Percentiles rank a stretch among this genome's conserved stretches.
These are phyloP conservation scores for Drosophila chauvacae DNA, from an alignment of 1,140 invertebrate genomes.

Conservation along the genomic window DNA sequence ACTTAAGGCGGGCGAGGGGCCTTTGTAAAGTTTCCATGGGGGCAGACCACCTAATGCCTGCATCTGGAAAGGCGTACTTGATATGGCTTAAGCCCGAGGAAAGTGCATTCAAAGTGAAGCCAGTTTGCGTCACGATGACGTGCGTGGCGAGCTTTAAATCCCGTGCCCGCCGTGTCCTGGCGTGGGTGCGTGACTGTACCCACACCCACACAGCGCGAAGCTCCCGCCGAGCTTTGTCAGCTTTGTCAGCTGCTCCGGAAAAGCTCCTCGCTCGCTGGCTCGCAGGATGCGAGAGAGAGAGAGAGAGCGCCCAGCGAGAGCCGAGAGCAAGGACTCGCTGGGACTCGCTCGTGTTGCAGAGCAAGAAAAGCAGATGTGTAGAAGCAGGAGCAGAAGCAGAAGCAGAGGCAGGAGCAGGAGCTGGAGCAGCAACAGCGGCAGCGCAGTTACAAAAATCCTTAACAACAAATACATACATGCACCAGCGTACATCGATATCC, in stretches of 20 bases:
- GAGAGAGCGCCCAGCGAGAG: neutral
- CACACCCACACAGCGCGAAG: neutral
- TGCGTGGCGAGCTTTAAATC: constrained; percentile 13
- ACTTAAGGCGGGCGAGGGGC: constrained; percentile 1
- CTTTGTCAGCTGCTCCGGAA: constrained; percentile 24
- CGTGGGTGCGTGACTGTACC: constrained; percentile 19
- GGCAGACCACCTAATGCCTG: constrained; percentile 5
- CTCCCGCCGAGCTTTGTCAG: constrained; percentile 24
- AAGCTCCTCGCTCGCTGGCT: neutral
- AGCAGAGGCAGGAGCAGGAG: constrained; percentile 5
- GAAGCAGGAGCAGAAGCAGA: neutral
- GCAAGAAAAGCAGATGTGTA: neutral
- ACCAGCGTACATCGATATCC: constrained; percentile 21
- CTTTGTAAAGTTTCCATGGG: constrained; percentile 3
- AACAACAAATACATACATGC: constrained; percentile 50
- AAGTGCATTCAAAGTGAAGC: constrained; percentile 2
- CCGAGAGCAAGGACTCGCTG: constrained; percentile 17
- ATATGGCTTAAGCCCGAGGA: constrained; percentile 15
- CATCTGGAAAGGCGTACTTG: constrained; percentile 1
- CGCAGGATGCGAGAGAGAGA: constrained; percentile 9
- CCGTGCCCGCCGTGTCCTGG: constrained; percentile 3
- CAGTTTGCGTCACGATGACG: constrained; percentile 16
- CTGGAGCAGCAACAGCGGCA: constrained; percentile 49
- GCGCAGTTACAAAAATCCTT: constrained; percentile 43
- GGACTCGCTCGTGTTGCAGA: constrained; percentile 3